Conservation (phyloP, 2,113 vertebrate genomes). For the Piprites chloris region DNA sequence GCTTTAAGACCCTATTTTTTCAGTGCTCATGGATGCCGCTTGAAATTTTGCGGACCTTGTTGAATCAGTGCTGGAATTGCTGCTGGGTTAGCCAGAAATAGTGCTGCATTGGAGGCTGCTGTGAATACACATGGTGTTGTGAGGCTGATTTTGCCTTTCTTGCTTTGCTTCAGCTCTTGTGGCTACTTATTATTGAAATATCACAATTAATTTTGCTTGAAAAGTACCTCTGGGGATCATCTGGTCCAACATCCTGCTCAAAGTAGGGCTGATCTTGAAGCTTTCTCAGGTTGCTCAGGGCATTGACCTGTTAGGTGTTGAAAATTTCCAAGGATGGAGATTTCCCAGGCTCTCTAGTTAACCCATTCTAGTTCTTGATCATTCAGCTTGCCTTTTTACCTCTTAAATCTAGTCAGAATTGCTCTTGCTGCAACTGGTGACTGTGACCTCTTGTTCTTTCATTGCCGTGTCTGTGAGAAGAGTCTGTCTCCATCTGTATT, state of each 20-base stretch:
- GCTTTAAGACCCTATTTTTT: background rate
- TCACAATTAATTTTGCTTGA: background rate
- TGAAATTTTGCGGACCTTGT: background rate
- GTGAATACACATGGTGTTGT: background rate
- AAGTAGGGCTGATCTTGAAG: background rate
- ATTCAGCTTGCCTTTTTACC: background rate
- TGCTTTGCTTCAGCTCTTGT: background rate
- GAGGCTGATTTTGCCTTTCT: background rate
- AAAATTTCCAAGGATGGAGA: background rate
- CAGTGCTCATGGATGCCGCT: background rate
- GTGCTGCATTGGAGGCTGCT: background rate
- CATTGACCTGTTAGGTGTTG: background rate
- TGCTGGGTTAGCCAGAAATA: background rate
- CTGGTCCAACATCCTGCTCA: background rate
- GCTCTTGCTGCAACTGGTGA: background rate
- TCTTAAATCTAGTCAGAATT: background rate
- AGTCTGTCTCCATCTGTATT: background rate
- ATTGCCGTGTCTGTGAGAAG: background rate
- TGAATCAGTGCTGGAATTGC: background rate
- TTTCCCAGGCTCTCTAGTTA: background rate
- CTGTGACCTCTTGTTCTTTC: background rate
- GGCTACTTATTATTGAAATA: background rate
- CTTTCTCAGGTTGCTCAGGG: background rate
- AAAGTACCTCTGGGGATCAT: background rate
- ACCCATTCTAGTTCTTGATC: background rate